A percentile compares a stretch with the other conserved stretches of the same genome.
Evolutionary conservation across 2,797 vertebrate genomes (phyloP).

Genomic region (Sternotherus odoratus): DNA sequence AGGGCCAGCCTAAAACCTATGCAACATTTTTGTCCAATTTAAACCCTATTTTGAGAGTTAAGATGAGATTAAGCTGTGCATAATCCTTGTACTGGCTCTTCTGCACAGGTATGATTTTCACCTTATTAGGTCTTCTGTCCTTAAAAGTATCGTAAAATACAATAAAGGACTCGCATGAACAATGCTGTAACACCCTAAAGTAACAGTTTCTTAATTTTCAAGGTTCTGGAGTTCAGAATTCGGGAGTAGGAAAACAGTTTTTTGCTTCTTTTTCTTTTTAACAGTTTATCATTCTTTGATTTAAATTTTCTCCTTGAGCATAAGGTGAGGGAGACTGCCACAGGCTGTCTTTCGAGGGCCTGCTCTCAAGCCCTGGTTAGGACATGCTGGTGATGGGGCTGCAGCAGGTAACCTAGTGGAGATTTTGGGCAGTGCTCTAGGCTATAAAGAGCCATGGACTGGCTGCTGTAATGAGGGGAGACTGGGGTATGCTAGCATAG

Average conservation of each 20-base stretch:
- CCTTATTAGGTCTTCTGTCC: not conserved
- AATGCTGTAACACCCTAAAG: not conserved
- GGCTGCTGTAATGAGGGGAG: not conserved
- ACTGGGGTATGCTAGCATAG: not conserved
- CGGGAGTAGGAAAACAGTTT: not conserved
- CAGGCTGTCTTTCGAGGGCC: not conserved
- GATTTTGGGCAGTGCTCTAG: not conserved
- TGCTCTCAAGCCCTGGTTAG: not conserved
- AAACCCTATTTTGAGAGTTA: not conserved
- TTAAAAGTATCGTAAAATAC: not conserved
- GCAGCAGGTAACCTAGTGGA: not conserved
- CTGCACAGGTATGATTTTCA: not conserved
- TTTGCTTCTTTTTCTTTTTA: not conserved
- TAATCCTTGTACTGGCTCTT: not conserved
- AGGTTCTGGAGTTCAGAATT: not conserved
- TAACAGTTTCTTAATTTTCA: not conserved
- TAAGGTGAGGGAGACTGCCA: not conserved
- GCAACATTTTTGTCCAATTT: not conserved
- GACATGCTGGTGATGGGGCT: not conserved
- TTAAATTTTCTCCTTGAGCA: not conserved
- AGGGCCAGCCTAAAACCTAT: not conserved
- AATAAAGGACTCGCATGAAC: not conserved
- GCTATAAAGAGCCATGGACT: not conserved
- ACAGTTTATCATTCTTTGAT: no score
- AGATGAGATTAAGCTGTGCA: not conserved